Evolutionary conservation across 2,113 vertebrate species (phyloP).

Genomic region (Odocoileus hemionus): DNA sequence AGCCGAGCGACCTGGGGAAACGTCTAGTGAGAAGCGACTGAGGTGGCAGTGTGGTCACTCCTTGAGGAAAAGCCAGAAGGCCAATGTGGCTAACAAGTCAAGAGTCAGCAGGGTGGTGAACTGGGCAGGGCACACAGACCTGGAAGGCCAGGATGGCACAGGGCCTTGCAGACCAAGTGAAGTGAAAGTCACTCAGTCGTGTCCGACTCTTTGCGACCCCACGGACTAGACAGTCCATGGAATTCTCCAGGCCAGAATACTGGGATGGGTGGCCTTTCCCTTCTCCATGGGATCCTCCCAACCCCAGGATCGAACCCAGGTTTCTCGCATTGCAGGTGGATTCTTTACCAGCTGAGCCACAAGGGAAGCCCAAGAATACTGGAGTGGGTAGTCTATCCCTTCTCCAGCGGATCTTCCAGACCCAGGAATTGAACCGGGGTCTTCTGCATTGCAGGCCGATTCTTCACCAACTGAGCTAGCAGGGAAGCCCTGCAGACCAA

Average conservation of each 20-base stretch:
- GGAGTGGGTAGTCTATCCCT: neutral
- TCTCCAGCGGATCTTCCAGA: rapidly evolving
- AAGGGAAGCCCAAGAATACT: neutral
- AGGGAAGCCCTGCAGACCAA: neutral
- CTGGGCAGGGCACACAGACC: neutral
- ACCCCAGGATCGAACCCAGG: neutral
- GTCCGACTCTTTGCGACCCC: rapidly evolving
- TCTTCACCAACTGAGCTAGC: neutral
- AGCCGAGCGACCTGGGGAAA: neutral
- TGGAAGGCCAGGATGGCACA: neutral
- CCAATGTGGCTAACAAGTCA: neutral
- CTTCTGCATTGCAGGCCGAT: neutral
- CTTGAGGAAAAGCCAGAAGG: neutral
- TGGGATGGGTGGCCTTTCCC: neutral
- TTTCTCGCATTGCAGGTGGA: rapidly evolving
- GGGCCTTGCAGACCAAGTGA: neutral
- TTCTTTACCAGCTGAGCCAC: neutral
- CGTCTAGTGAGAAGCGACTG: no score
- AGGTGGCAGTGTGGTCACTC: no score
- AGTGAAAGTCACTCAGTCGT: neutral
- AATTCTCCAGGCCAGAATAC: neutral
- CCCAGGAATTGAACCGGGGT: neutral
- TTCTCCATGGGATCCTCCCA: neutral
- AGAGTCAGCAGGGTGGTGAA: neutral
- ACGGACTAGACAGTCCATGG: neutral